Evolutionary conservation across 2,113 vertebrate species (phyloP).

Genomic region (Tragelaphus scriptus): DNA sequence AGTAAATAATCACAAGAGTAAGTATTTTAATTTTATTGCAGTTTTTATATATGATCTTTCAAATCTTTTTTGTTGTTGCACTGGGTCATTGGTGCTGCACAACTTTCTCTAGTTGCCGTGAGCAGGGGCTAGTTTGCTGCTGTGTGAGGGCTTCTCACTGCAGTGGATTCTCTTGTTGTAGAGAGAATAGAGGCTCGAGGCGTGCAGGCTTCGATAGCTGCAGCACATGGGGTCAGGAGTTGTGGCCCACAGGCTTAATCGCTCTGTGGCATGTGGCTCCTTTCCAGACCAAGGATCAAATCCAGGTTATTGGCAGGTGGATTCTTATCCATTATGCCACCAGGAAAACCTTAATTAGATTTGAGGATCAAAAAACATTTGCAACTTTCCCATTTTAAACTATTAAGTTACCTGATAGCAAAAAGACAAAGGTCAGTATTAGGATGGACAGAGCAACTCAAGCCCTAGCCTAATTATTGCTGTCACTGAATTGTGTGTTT

Average conservation of each 20-base stretch:
- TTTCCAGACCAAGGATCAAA: neutral
- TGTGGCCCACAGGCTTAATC: fast-evolving
- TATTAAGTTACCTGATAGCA: neutral
- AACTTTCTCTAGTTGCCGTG: neutral
- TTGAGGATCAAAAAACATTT: neutral
- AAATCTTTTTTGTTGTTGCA: neutral
- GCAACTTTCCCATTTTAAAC: neutral
- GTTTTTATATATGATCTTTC: neutral
- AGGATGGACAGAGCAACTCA: neutral
- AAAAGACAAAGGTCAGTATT: neutral
- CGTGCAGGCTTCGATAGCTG: fast-evolving
- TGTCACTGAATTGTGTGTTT: neutral
- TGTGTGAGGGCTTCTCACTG: neutral
- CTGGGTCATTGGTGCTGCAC: neutral
- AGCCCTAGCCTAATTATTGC: neutral
- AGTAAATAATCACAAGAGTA: neutral
- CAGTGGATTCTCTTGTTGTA: neutral
- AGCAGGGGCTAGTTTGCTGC: neutral
- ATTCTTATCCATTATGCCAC: neutral
- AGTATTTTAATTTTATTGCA: neutral
- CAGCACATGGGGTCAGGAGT: neutral
- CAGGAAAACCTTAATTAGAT: neutral
- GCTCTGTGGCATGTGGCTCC: neutral
- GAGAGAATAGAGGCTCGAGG: neutral
- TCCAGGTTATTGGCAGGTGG: neutral